Conservation (phyloP, 2,888 invertebrate genomes). For the Lasioglossum villosulum region DNA sequence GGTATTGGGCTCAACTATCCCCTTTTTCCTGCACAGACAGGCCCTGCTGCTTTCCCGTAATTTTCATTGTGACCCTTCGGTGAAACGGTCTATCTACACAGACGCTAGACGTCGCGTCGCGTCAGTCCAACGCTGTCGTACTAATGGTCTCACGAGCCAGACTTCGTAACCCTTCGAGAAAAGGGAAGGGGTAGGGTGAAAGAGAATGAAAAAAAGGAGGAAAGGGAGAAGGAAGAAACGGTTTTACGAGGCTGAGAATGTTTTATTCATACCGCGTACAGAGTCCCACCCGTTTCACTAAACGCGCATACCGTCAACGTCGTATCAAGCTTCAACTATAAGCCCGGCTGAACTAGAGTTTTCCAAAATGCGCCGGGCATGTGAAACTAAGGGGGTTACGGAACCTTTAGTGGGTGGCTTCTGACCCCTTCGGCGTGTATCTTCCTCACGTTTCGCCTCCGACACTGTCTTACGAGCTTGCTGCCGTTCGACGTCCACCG, state of each 20-base stretch:
- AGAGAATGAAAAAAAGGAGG: slow-evolving; percentile 39
- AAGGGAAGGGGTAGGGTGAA: slow-evolving; percentile 48
- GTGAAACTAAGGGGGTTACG: slow-evolving; percentile 68
- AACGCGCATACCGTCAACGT: slow-evolving; percentile 74
- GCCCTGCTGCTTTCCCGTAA: slow-evolving; percentile 40
- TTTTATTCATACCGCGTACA: slow-evolving; percentile 72
- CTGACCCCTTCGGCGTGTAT: slow-evolving; percentile 65
- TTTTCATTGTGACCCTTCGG: slow-evolving; percentile 59
- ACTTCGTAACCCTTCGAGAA: slow-evolving; percentile 47
- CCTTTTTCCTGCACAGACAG: not conserved
- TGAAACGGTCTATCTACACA: not conserved
- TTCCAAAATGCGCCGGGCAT: slow-evolving; percentile 73
- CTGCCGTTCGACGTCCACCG: slow-evolving; percentile 29
- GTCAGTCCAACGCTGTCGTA: slow-evolving; percentile 42
- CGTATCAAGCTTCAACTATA: slow-evolving; percentile 76
- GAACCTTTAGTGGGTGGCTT: slow-evolving; percentile 36
- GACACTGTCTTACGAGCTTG: slow-evolving; percentile 47
- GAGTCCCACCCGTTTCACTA: slow-evolving; percentile 71
- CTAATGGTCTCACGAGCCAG: slow-evolving; percentile 58
- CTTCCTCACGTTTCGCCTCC: slow-evolving; percentile 65
- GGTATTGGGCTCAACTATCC: slow-evolving; percentile 7
- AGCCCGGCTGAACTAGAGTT: slow-evolving; percentile 73
- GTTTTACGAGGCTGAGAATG: slow-evolving; percentile 72
- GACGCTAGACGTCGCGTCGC: slow-evolving; percentile 4
- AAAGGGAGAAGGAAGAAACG: slow-evolving; percentile 63